Base-by-base conservation (phyloP, 2,797 vertebrate species). In the Pipistrellus pygmaeus region DNA sequence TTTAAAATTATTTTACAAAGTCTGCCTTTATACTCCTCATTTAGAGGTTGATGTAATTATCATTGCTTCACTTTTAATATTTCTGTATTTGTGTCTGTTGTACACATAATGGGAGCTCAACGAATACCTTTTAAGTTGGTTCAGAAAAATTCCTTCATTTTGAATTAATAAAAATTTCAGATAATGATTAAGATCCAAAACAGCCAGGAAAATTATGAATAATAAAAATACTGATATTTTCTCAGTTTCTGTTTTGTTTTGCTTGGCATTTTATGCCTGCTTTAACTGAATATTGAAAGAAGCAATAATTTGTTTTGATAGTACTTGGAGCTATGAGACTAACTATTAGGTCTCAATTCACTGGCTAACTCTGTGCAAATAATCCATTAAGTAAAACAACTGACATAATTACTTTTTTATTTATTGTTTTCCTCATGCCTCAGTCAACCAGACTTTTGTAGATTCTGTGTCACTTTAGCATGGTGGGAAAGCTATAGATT, bases 261-360 rank as follows among this genome's bases (percentile, higher is more conserved):
- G 11, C 25, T 62, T 92, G 32, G 6, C 2, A 69, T 86, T 90
- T 93, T 18, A 90, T 76, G 85, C 25, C 75, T 51, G 23, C 21
- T n/a, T 90, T 78, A 85, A 91, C 14, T 41, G 21, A 62, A 77
- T 93, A 85, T 46, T 90, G 23, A 88, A 92, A 66, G 23, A 53
- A 86, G 5, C 0, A 38, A 30, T 64, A 55, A 85, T 84, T 85
- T 64, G 5, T 41, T 83, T 93, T 92, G 11, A 75, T 44, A 93
- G 32, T 66, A 78, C 13, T 21, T 66, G 51, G 64, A 87, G 21
- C 11, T 64, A 0, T n/a, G 66, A 73, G 38, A 69, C 23, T 88
- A 53, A 51, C 8, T 46, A 15, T 25, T 80, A 48, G 14, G n/a
- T 71, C 20, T 95, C 48, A 94, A 23, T 89, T 93, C 80, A 87